phyloP scores from a whole-genome alignment of 1,140 invertebrate species.

The Drosophila ohnishii region DNA sequence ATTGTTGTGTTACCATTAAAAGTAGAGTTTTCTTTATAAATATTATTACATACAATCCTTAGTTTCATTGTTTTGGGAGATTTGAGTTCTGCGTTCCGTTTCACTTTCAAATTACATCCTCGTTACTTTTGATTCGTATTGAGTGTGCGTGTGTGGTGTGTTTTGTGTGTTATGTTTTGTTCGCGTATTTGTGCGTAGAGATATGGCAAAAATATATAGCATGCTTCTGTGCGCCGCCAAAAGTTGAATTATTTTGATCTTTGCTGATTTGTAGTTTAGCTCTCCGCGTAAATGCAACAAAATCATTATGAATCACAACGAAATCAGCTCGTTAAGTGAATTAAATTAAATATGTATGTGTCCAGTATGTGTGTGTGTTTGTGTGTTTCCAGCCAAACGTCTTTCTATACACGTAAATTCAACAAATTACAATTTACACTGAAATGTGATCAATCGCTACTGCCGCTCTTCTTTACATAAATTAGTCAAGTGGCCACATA shows the following conservation, averaged over 20 bases:
- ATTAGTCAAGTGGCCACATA: constrained; percentile 55
- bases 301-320: constrained; percentile 62
- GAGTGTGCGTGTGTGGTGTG: neutral
- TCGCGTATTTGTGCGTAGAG: constrained; percentile 34
- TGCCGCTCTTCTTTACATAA: constrained; percentile 40
- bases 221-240: constrained; percentile 48
- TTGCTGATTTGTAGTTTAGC: constrained; percentile 36
- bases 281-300: constrained; percentile 64
- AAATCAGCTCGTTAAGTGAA: constrained; percentile 64
- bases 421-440: constrained; percentile 74
- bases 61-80: constrained; percentile 52
- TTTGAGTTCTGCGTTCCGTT: constrained; percentile 49
- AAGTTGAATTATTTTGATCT: constrained; percentile 28
- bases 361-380: constrained; percentile 4
- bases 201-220: constrained; percentile 47
- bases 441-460: constrained; percentile 52
- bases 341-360: constrained; percentile 30
- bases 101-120: constrained; percentile 21
- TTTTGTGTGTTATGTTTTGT: constrained; percentile 17
- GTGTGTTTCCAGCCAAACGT: constrained; percentile 46
- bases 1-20: constrained; percentile 33
- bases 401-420: constrained; percentile 65
- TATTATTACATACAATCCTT: constrained; percentile 63
- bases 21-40: constrained; percentile 26
- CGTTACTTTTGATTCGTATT: constrained; percentile 41